phyloP scores from a whole-genome alignment of 1,140 invertebrate species.

The Augochlora pura region DNA sequence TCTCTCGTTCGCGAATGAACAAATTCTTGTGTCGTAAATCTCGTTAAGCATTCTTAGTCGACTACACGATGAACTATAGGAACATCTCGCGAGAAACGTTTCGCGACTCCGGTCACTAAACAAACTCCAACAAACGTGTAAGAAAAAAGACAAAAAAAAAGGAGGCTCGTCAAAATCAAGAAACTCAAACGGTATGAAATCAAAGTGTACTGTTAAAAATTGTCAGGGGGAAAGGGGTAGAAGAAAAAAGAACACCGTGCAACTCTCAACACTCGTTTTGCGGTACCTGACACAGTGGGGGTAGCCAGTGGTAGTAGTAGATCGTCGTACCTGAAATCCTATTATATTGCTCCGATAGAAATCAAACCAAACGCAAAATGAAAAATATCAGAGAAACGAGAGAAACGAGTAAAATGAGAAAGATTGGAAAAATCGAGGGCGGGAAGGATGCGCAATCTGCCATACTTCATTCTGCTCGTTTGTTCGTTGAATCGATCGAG shows the following conservation, averaged over 20 bases:
- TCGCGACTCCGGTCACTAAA: slow-evolving; percentile 30
- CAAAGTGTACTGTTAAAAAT: slow-evolving; percentile 10
- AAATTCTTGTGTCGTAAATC: no score
- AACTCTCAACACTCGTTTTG: slow-evolving; percentile 67
- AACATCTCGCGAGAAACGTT: background rate
- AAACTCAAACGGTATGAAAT: slow-evolving; percentile 29
- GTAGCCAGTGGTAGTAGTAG: slow-evolving; percentile 69
- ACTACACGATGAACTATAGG: background rate
- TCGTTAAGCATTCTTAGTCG: background rate
- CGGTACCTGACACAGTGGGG: slow-evolving; percentile 70
- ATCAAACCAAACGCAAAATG: background rate
- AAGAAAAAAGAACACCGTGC: slow-evolving; percentile 69
- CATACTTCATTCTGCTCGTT: background rate
- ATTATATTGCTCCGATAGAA: slow-evolving; percentile 14
- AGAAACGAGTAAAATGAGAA: no score
- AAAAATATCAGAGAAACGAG: background rate
- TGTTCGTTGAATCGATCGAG: slow-evolving; percentile 14
- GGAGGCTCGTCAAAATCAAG: slow-evolving; percentile 10
- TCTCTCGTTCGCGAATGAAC: no score
- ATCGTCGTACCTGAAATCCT: slow-evolving; percentile 51
- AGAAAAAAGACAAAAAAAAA: background rate
- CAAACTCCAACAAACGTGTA: slow-evolving; percentile 42
- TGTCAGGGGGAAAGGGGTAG: slow-evolving; percentile 25
- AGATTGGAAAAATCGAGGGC: background rate
- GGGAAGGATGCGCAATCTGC: background rate